Percentiles rank a stretch among this genome's conserved stretches.
These are phyloP conservation scores for Microvelia longipes DNA, from an alignment of 1,140 invertebrate species.

Conservation along the genomic window DNA sequence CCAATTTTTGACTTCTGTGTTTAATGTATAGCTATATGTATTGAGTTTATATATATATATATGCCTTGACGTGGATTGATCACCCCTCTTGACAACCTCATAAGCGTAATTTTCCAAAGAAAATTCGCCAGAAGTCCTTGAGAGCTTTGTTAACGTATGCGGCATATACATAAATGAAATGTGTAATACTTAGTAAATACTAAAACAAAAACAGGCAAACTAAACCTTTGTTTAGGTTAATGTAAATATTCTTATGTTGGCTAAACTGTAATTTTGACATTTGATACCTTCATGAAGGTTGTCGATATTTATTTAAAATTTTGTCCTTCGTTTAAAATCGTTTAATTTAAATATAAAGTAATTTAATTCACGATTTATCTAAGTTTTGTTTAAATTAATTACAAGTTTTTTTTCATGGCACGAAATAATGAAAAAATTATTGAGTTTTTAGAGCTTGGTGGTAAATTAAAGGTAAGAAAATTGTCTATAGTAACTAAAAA, in stretches of 20 bases:
- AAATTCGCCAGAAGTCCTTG: no score
- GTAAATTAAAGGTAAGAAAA: constrained; percentile 41
- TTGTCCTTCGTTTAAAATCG: not conserved
- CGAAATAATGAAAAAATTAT: constrained; percentile 24
- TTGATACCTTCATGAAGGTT: not conserved
- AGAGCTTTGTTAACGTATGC: not conserved
- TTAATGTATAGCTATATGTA: no score
- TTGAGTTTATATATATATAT: no score
- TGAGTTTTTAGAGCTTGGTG: constrained; percentile 43
- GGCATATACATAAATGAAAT: not conserved
- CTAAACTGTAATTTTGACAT: not conserved
- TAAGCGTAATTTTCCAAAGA: no score
- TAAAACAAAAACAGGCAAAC: not conserved
- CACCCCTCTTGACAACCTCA: no score
- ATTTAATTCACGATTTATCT: not conserved
- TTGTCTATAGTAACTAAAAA: no score
- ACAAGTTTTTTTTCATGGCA: not conserved
- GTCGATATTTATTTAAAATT: not conserved
- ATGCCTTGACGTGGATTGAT: no score
- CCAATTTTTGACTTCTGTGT: no score
- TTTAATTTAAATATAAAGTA: not conserved
- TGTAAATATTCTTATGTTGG: not conserved
- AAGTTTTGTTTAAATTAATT: not conserved
- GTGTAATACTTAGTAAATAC: not conserved
- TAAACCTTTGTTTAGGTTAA: not conserved